Evolutionary conservation across 2,888 invertebrate genomes (phyloP), one percentile per base, ranked within the genome.

Genomic region (Brenthis daphne): DNA sequence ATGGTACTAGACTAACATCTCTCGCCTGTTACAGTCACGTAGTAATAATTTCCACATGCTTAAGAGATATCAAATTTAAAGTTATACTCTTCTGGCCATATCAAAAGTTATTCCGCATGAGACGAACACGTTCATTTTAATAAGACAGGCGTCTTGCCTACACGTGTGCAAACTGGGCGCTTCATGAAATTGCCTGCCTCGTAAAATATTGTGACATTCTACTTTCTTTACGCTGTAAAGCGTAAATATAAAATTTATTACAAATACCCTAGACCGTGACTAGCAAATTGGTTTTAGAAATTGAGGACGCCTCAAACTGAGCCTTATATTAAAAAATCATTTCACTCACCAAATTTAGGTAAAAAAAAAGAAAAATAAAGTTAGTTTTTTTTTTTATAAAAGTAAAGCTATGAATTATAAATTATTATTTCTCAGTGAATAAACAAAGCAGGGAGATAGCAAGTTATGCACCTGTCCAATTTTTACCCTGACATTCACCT

Each of bases 101-200:
- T 69, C 61, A 69, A 69, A 68, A 69, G 61, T 65, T 65, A 63
- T 57, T 61, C 53, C 56, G 51, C 55, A 33, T 51, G 60, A 48
- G 58, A 43, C 54, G 51, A 65, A 50, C 53, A 57, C 65, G 65
- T 61, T 56, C 61, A 61, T 74, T 77, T 77, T 77, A 78, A 77
- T 77, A 78, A 73, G 74, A 75, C 74, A 73, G 70, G 70, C 75
- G 69, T 73, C 74, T 73, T 69, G 72, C 72, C 74, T 75, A 75
- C 75, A 76, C 73, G 75, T 76, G 73, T 70, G 73, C 72, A 43
- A 43, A 43, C 37, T 64, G 70, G 63, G 61, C 69, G 65, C 72
- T 71, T 71, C 68, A 64, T 72, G 69, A 76, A 77, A 77, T 77
- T 78, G 76, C 75, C 72, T 72, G 72, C 72, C 72, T 74, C 72